A percentile compares a stretch with the other conserved stretches of the same genome.
These are phyloP conservation scores for Pseudotriccus pelzelni DNA, from an alignment of 2,797 vertebrate genomes.

Conservation along the genomic window DNA sequence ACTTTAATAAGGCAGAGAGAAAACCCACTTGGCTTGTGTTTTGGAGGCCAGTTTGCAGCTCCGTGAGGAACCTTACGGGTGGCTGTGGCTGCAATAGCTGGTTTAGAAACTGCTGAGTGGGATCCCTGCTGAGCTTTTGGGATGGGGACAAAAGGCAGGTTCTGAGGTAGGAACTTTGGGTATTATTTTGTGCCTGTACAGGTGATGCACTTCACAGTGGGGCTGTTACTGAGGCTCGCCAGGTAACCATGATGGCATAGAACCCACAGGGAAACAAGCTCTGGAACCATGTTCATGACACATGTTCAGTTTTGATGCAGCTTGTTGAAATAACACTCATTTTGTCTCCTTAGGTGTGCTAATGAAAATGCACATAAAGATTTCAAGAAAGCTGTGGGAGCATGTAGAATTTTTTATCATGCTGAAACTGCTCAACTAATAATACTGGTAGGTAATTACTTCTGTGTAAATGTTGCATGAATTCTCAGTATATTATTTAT, in stretches of 20 bases:
- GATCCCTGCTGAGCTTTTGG: neutral
- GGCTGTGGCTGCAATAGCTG: neutral
- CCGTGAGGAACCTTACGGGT: neutral
- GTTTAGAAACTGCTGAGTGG: neutral
- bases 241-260: accelerated
- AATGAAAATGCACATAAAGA: slow-evolving; percentile 95
- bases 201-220: neutral
- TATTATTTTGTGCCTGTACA: neutral
- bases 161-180: neutral
- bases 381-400: slow-evolving; percentile 98
- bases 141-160: neutral
- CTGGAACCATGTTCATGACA: neutral
- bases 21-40: neutral
- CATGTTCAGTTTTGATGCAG: neutral
- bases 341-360: slow-evolving; percentile 84
- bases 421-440: slow-evolving; percentile 89
- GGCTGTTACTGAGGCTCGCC: neutral
- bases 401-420: slow-evolving; percentile 89
- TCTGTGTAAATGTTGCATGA: neutral
- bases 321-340: neutral
- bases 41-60: too few relatives aligned
- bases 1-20: neutral
- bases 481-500: neutral
- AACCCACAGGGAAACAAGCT: neutral
- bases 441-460: slow-evolving; percentile 85